Base-by-base conservation (phyloP, 2,113 vertebrate genomes). In the Athene cunicularia region DNA sequence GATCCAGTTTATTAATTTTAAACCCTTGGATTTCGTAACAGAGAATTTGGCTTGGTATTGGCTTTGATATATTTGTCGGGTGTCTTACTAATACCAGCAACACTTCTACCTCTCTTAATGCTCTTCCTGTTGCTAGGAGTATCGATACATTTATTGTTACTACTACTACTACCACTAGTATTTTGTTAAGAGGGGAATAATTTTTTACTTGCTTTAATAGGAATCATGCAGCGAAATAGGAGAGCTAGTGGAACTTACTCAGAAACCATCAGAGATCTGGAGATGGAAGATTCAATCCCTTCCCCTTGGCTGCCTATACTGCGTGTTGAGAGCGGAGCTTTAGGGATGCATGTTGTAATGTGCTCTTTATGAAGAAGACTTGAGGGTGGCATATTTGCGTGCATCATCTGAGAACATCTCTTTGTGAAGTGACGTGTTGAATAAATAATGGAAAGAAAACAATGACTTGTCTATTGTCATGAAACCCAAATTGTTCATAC, bases 391-490 rank as follows among this genome's bases (percentile, higher is more conserved):
- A 71, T 63, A 63, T 91, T 80, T 76, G 71, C 94, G 88, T 62
- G 22, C 4, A 55, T 55, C 41, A 53, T 80, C 59, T 95, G 41
- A 80, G 62, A 95, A 91, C 16, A 88, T 62, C 23, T 90, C 37
- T 88, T 88, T 63, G 41, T 86, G 64, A 93, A 95, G 63, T n/a
- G 49, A 84, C 14, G 41, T 56, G 43, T 73, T 95, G n/a, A 90
- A 39, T 95, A 90, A 92, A 75, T 30, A 95, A 59, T 58, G 16
- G 60, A 84, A 91, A 39, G 63, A 89, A 96, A 76, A 84, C 60
- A 93, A 81, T 80, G n/a, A 37, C 27, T 89, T 89, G 47, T 75
- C 59, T 95, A 27, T 52, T 91, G 67, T 32, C 16, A 79, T 72
- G 60, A 94, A 90, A 88, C 21, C 22, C 12, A 70, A 66, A 50